phyloP scores from a whole-genome alignment of 2,797 vertebrate genomes.

The Hemibagrus guttatus region DNA sequence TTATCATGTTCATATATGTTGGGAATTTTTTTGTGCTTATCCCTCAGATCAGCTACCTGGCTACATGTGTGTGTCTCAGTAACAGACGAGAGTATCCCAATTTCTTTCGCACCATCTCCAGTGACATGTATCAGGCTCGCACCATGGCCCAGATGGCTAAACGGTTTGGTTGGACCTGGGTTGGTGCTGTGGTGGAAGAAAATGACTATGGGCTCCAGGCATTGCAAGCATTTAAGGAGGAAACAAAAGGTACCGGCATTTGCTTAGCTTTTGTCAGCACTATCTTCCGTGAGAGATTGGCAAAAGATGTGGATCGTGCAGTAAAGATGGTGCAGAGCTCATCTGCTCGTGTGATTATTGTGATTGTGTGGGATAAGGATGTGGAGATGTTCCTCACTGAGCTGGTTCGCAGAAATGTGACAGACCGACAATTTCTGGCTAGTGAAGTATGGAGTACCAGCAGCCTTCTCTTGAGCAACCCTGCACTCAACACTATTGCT shows the following conservation, averaged over 20 bases:
- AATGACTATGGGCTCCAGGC: conserved; percentile 72
- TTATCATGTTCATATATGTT: background rate
- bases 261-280: conserved; percentile 74
- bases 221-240: conserved; percentile 72
- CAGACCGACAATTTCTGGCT: conserved; percentile 71
- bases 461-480: conserved; percentile 60
- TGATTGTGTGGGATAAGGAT: conserved; percentile 72
- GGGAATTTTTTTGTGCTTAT: background rate
- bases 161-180: conserved; percentile 74
- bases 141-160: conserved; percentile 71
- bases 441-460: conserved; percentile 79
- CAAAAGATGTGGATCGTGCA: conserved; percentile 62
- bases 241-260: conserved; percentile 61
- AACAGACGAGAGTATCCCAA: conserved; percentile 62
- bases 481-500: conserved; percentile 60
- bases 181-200: conserved; percentile 69
- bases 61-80: conserved; percentile 67
- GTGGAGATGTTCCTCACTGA: conserved; percentile 69
- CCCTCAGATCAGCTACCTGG: conserved; percentile 72
- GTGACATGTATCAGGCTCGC: conserved; percentile 64
- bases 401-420: conserved; percentile 69
- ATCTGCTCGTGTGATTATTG: conserved; percentile 69
- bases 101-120: conserved; percentile 67
- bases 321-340: conserved; percentile 71
- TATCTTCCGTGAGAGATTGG: conserved; percentile 65